Conservation (phyloP, 2,113 vertebrate species). For the Cyprinodon tularosa region DNA sequence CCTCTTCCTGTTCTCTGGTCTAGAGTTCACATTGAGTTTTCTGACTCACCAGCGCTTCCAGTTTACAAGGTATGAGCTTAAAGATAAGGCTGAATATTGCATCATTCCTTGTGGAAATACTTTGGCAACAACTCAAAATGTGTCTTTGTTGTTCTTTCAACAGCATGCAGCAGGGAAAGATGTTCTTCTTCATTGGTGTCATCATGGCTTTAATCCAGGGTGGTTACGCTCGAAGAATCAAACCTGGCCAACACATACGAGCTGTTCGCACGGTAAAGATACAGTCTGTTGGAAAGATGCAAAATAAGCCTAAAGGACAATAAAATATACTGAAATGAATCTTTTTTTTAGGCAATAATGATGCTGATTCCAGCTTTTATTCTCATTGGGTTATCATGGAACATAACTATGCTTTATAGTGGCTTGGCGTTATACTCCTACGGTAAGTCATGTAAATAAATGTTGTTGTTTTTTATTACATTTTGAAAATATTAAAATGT, state of each 20-base stretch:
- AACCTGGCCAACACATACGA: conserved; percentile 85
- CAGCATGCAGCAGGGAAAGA: conserved; percentile 97
- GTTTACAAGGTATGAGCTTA: conserved; percentile 86
- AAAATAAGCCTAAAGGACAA: neutral
- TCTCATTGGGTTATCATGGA: conserved; percentile 87
- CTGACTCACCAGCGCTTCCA: conserved; percentile 94
- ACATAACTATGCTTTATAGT: conserved; percentile 79
- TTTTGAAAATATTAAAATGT: too few species aligned
- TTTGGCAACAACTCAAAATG: neutral
- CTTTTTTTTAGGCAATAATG: conserved; percentile 84
- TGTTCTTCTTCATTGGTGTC: conserved; percentile 98
- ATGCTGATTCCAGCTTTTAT: conserved; percentile 90
- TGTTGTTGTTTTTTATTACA: too few species aligned
- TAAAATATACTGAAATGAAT: neutral
- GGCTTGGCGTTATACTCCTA: conserved; percentile 92
- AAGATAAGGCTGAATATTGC: neutral
- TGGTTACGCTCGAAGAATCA: conserved; percentile 89
- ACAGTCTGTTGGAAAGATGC: neutral
- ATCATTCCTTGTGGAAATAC: neutral
- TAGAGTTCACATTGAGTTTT: conserved; percentile 94
- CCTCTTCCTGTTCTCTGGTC: conserved; percentile 95
- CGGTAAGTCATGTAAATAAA: conserved; percentile 80
- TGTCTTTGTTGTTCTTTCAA: conserved; percentile 11
- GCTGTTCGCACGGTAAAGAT: conserved; percentile 85
- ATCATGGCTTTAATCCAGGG: conserved; percentile 95